phyloP scores from a whole-genome alignment of 2,888 invertebrate genomes.

The Leptopilina myrica region DNA sequence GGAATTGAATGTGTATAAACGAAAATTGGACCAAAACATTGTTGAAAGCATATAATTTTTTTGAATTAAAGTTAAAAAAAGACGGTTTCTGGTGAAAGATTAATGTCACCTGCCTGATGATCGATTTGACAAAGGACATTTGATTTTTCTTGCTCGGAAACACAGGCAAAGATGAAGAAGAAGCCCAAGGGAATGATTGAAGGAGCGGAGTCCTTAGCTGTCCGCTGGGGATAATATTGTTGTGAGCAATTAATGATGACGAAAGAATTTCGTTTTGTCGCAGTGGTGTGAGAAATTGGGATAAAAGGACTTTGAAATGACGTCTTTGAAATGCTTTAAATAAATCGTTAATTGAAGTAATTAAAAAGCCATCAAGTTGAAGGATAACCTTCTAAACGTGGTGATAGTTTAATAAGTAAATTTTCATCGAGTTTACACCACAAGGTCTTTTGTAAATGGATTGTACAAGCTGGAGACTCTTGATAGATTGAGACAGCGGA shows the following conservation, averaged over 20 bases:
- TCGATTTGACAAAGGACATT: not conserved
- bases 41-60: not conserved
- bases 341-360: not conserved
- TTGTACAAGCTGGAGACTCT: slow-evolving; percentile 49
- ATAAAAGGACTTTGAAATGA: too few relatives aligned
- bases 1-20: too few relatives aligned
- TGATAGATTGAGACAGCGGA: slow-evolving; percentile 46
- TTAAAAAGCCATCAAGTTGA: not conserved
- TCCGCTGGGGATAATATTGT: too few relatives aligned
- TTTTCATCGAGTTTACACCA: slow-evolving; percentile 30
- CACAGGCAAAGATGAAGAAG: not conserved
- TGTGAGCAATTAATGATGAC: too few relatives aligned
- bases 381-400: not conserved
- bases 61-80: not conserved
- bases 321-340: too few relatives aligned
- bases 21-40: not conserved
- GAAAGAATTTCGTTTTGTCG: too few relatives aligned
- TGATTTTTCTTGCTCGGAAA: slow-evolving; percentile 14
- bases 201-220: not conserved
- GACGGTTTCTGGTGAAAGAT: not conserved
- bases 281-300: too few relatives aligned
- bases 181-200: slow-evolving; percentile 11
- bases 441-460: slow-evolving; percentile 34
- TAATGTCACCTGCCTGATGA: not conserved
- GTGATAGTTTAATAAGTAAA: slow-evolving; percentile 14